Evolutionary conservation across 2,797 vertebrate species (phyloP), one percentile per base, ranked within the genome.

Genomic region (Ceryle rudis): DNA sequence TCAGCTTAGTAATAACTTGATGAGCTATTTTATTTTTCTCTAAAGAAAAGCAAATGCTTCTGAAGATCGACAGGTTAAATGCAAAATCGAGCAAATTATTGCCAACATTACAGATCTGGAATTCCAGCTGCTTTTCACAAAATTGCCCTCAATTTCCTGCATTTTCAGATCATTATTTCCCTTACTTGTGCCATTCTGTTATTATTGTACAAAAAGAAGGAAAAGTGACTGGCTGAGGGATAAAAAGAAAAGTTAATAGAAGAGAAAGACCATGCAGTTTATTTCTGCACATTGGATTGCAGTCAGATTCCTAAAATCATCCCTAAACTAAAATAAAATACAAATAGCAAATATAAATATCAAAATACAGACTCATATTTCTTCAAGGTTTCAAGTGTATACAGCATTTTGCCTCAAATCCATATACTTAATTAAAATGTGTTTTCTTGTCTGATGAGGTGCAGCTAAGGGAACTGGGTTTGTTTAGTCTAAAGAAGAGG

Each of bases 141-240:
- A 93, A 93, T 93, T 82, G 14, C 57, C 14, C 10, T 89, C 52
- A 57, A n/a, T 92, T 92, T 93, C 72, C 71, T 94, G 41, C 44
- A 41, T 81, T 91, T 89, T 80, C 64, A 64, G 57, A 70, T 64
- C 31, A 47, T 87, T 89, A 66, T 89, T 94, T 89, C 73, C 89
- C 73, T 61, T 22, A 37, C 6, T 79, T 51, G 7, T 64, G 44
- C 41, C 19, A 35, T 82, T 29, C 6, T 73, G 47, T 71, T 89
- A 46, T 62, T 77, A 54, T 46, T 89, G 6, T 55, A 79, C 22
- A 89, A 58, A 90, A 81, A 51, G 21, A 54, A 81, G 47, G 83
- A 86, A 86, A 93, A 58, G 8, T 41, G 73, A 10, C 31, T 80
- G 22, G 12, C 47, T 84, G 73, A 81, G 47, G 8, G 25, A 44